Conservation (phyloP, 2,113 vertebrate species). For the Sinocyclocheilus maitianheensis region DNA sequence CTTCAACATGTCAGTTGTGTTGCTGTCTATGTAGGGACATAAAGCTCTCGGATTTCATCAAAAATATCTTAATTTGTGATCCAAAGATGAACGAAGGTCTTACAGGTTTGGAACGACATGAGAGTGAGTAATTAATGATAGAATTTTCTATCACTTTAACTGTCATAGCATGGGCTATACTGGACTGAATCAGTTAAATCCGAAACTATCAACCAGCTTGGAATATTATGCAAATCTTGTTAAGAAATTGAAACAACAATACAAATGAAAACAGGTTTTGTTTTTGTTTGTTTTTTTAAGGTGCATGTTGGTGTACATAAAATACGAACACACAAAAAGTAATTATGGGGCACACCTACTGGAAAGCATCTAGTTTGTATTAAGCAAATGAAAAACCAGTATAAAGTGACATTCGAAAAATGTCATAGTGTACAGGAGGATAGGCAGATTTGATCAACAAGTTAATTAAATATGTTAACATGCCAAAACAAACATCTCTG, state of each 20-base stretch:
- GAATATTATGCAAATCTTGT: not conserved
- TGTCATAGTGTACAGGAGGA: conserved; percentile 45
- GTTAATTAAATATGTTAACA: conserved; percentile 71
- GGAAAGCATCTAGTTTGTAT: not conserved
- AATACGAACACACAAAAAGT: not conserved
- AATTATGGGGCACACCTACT: not conserved
- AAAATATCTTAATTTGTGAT: too few relatives aligned
- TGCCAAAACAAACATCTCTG: conserved; percentile 74
- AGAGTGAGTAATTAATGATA: too few relatives aligned
- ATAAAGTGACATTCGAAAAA: conserved; percentile 27
- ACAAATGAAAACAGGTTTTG: not conserved
- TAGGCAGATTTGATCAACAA: conserved; percentile 68
- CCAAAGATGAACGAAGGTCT: too few relatives aligned
- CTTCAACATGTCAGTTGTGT: too few relatives aligned
- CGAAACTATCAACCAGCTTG: not conserved
- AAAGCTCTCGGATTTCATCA: too few relatives aligned
- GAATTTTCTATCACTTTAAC: too few relatives aligned
- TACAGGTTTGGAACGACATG: too few relatives aligned
- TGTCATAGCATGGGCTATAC: not conserved
- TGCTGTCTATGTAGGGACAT: too few relatives aligned
- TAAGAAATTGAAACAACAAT: not conserved
- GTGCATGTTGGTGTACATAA: not conserved
- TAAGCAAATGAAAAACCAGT: conserved; percentile 18
- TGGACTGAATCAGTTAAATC: not conserved
- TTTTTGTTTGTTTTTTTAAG: not conserved